Evolutionary conservation across 2,797 vertebrate species (phyloP).

Genomic region (Scyliorhinus canicula): DNA sequence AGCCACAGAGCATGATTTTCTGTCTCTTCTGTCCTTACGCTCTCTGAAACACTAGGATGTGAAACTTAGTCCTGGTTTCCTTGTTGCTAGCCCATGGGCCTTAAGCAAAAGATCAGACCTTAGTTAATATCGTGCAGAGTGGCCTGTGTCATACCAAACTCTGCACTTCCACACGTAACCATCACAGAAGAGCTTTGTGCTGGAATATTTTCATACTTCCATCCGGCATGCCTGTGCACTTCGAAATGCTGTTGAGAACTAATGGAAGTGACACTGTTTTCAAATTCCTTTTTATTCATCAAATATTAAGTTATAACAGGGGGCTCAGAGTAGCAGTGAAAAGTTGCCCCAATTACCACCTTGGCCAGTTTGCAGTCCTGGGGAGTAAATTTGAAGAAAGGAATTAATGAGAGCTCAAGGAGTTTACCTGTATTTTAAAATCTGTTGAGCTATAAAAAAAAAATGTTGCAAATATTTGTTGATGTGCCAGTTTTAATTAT

Average conservation of each 20-base stretch:
- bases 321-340: neutral
- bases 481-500: neutral
- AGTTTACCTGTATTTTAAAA: neutral
- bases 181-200: neutral
- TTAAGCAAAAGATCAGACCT: neutral
- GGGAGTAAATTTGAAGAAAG: neutral
- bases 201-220: neutral
- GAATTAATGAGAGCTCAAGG: neutral
- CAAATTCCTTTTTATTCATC: neutral
- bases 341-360: neutral
- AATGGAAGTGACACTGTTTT: neutral
- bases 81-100: neutral
- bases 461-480: neutral
- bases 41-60: neutral
- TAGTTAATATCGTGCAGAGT: neutral
- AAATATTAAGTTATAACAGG: neutral
- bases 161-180: neutral
- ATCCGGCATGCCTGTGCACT: neutral
- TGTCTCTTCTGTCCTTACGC: neutral
- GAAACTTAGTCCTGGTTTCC: neutral
- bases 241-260: neutral
- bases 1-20: neutral
- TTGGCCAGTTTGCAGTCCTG: neutral
- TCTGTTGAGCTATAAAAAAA: neutral
- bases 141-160: neutral